Evolutionary conservation across 1,140 invertebrate species (phyloP).

Genomic region (Trichogramma pretiosum): DNA sequence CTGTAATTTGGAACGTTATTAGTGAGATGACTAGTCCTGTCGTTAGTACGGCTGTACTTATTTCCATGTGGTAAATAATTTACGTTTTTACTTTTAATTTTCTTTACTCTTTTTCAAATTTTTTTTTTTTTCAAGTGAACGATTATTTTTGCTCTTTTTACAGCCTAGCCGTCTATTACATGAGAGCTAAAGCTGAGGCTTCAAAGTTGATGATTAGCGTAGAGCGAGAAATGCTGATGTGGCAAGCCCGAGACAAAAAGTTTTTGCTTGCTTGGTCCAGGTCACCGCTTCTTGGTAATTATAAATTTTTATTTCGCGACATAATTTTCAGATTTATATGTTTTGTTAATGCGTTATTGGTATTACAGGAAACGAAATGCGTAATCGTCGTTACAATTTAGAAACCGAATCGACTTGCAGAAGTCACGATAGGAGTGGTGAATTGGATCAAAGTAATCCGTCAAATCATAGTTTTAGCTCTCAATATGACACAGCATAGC

Average conservation of each 20-base stretch:
- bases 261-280: too few species aligned
- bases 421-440: too few species aligned
- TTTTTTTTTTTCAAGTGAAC: slow-evolving; percentile 12
- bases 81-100: slow-evolving; percentile 5
- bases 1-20: slow-evolving; percentile 35
- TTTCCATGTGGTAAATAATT: slow-evolving; percentile 48
- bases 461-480: too few species aligned
- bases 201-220: slow-evolving; percentile 55
- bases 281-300: too few species aligned
- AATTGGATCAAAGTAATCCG: too few species aligned
- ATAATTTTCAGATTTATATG: neutral
- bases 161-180: slow-evolving; percentile 60
- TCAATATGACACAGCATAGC: too few species aligned
- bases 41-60: slow-evolving; percentile 45
- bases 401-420: too few species aligned
- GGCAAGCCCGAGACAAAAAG: slow-evolving; percentile 67
- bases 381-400: too few species aligned
- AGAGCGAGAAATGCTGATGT: slow-evolving; percentile 57
- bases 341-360: neutral
- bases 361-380: too few species aligned
- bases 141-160: slow-evolving; percentile 10
- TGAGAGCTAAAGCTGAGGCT: slow-evolving; percentile 54
- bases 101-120: slow-evolving; percentile 1
- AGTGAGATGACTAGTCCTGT: slow-evolving; percentile 46
- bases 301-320: slow-evolving; percentile 39